Percentiles rank a stretch among this genome's conserved stretches.
Conservation (phyloP, 2,113 vertebrate species). For the Caracal caracal region DNA sequence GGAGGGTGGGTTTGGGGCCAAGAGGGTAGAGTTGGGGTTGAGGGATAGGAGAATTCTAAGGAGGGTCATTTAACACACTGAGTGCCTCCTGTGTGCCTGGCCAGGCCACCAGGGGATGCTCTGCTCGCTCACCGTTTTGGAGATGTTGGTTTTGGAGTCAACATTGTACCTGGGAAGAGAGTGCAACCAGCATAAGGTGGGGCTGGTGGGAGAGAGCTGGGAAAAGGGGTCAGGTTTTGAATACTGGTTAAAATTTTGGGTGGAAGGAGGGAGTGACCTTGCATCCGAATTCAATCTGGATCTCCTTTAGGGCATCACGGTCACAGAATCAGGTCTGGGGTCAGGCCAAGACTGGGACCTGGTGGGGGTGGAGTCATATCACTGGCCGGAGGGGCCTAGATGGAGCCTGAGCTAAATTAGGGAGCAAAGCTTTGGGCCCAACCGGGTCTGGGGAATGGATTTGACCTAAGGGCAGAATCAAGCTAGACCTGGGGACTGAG, state of each 20-base stretch:
- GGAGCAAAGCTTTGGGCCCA: neutral
- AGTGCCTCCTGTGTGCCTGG: neutral
- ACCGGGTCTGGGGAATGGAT: neutral
- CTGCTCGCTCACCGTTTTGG: slow-evolving; percentile 92
- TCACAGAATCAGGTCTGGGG: neutral
- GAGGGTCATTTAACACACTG: neutral
- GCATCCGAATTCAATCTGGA: neutral
- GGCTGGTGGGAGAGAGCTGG: neutral
- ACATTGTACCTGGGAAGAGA: slow-evolving; percentile 92
- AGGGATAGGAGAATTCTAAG: neutral
- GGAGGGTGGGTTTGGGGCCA: neutral
- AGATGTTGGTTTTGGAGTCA: slow-evolving; percentile 95
- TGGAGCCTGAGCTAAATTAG: neutral
- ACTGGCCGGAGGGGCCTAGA: neutral
- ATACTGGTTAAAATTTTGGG: neutral
- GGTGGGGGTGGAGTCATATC: neutral
- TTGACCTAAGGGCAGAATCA: neutral
- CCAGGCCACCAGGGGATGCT: neutral
- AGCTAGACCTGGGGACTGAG: neutral
- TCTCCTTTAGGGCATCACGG: neutral
- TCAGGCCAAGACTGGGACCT: neutral
- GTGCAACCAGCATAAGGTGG: neutral
- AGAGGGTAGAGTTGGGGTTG: neutral
- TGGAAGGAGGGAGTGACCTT: neutral
- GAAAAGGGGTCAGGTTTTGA: neutral